These are phyloP conservation scores for Apostichopus californicus DNA, from an alignment of 35 echinoderm and acorn worm species.

Conservation along the genomic window DNA sequence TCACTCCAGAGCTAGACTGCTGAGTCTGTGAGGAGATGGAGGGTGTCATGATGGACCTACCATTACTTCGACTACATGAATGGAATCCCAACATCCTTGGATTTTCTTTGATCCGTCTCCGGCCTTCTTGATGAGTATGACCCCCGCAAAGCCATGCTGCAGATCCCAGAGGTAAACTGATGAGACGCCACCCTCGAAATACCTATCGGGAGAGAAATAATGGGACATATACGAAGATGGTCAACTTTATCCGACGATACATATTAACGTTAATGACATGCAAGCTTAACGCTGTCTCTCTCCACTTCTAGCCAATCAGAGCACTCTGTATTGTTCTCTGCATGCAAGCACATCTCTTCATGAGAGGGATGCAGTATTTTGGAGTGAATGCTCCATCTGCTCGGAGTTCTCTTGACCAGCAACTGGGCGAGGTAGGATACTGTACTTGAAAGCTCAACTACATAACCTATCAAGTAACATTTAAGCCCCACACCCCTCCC, in stretches of 20 bases:
- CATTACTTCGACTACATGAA: constrained; percentile 99
- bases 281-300: background rate
- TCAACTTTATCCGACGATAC: background rate
- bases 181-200: constrained; percentile 99
- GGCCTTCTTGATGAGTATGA: constrained; percentile 98
- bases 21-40: no score
- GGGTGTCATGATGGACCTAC: constrained; percentile 33
- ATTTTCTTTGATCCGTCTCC: constrained; percentile 98
- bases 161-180: constrained; percentile 99
- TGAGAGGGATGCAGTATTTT: no score
- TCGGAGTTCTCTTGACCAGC: no score
- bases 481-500: no score
- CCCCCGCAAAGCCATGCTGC: constrained; percentile 92
- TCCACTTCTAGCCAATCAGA: no score
- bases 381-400: no score
- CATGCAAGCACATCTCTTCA: no score
- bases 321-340: no score
- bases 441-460: no score
- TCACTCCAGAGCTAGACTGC: no score
- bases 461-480: no score
- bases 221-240: background rate
- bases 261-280: background rate
- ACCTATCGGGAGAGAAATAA: constrained; percentile 57
- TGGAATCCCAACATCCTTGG: constrained; percentile 99
- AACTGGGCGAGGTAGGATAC: no score